phyloP scores from a whole-genome alignment of 2,113 vertebrate genomes.

The Bubalus kerabau region DNA sequence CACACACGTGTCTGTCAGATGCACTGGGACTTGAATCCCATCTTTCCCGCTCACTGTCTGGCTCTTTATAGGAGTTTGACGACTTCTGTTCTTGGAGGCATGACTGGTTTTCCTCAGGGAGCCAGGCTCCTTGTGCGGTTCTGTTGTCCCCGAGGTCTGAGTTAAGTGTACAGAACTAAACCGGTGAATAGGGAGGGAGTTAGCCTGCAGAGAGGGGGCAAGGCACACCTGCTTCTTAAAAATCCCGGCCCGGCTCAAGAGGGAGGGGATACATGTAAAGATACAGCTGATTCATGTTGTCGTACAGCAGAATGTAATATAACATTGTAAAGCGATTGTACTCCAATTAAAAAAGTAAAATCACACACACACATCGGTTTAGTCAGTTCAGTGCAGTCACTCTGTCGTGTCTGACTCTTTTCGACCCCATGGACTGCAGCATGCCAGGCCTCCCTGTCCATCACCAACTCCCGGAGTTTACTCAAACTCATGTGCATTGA shows the following conservation, averaged over 20 bases:
- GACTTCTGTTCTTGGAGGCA: background rate
- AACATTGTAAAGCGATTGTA: background rate
- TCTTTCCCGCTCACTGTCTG: background rate
- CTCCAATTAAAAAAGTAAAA: background rate
- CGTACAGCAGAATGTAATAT: background rate
- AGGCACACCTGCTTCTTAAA: background rate
- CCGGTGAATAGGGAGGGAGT: background rate
- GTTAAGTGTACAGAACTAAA: background rate
- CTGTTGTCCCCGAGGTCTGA: background rate
- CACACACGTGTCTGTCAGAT: background rate
- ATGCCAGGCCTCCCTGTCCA: background rate
- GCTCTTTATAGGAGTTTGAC: background rate
- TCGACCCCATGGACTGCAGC: background rate
- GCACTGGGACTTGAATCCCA: background rate
- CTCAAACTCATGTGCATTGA: background rate
- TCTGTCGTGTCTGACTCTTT: background rate
- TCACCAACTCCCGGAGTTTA: background rate
- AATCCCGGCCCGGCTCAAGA: background rate
- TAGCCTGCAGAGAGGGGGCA: background rate
- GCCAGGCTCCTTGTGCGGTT: background rate
- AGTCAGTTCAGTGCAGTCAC: background rate
- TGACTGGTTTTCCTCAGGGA: background rate
- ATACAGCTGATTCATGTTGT: background rate
- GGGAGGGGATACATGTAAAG: background rate
- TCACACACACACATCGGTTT: background rate